Evolutionary conservation across 2,888 invertebrate species (phyloP).

Genomic region (Darwinula stevensoni): DNA sequence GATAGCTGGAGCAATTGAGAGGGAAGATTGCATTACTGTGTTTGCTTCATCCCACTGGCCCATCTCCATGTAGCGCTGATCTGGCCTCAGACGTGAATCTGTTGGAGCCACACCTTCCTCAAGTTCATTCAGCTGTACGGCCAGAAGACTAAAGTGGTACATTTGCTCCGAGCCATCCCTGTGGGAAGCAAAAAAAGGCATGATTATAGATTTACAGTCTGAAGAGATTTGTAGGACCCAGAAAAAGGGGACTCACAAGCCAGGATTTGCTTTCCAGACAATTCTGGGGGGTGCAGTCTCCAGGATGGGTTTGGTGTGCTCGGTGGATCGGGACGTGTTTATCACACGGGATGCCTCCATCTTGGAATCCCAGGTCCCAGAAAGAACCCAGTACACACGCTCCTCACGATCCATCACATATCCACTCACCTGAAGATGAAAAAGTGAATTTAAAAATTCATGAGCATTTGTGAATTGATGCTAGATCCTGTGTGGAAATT

Average conservation of each 20-base stretch:
- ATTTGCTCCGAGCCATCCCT: conserved; percentile 35
- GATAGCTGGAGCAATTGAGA: too few relatives aligned
- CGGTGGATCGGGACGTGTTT: conserved; percentile 27
- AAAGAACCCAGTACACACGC: conserved; percentile 29
- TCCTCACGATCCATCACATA: conserved; percentile 26
- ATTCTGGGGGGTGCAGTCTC: conserved; percentile 60
- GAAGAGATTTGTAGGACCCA: not conserved
- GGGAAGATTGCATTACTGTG: conserved; percentile 16
- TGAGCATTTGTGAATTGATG: not conserved
- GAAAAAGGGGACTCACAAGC: conserved; percentile 24
- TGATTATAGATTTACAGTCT: not conserved
- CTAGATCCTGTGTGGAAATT: not conserved
- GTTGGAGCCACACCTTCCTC: conserved; percentile 81
- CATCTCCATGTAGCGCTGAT: conserved; percentile 91
- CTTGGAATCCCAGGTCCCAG: conserved; percentile 79
- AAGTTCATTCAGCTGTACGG: conserved; percentile 82
- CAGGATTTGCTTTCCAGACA: conserved; percentile 57
- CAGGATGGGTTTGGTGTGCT: conserved; percentile 47
- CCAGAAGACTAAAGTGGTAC: conserved; percentile 82
- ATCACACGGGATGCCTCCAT: conserved; percentile 80
- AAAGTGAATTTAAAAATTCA: not conserved
- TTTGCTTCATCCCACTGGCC: conserved; percentile 79
- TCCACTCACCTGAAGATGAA: conserved; percentile 30
- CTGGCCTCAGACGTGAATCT: conserved; percentile 68
- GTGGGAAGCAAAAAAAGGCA: conserved; percentile 7